Evolutionary conservation across 2,113 vertebrate genomes (phyloP).

Genomic region (Bubo bubo): DNA sequence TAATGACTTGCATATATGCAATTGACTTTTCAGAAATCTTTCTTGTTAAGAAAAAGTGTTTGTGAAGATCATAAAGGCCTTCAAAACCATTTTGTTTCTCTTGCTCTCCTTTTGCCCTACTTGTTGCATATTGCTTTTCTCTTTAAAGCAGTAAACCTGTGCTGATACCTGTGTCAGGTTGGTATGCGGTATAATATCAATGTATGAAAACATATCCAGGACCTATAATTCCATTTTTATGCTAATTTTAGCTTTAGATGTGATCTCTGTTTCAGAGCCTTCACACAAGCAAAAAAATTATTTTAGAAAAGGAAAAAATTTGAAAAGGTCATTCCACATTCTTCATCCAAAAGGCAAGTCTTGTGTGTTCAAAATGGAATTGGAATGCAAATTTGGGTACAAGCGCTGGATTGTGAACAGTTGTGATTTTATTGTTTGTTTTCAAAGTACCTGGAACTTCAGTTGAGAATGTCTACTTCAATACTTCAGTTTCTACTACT

Average conservation of each 20-base stretch:
- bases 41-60: neutral
- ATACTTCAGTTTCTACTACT: neutral
- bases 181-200: neutral
- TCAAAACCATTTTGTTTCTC: slow-evolving; percentile 1
- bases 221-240: neutral
- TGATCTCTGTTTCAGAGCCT: neutral
- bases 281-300: neutral
- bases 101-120: neutral
- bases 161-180: neutral
- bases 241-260: neutral
- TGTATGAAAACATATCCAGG: neutral
- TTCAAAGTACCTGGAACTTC: neutral
- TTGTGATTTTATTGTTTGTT: neutral
- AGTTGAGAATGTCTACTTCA: neutral
- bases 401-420: neutral
- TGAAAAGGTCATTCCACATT: neutral
- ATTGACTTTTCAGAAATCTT: neutral
- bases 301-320: neutral
- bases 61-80: neutral
- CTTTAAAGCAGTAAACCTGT: slow-evolving; percentile 30
- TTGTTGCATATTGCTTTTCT: neutral
- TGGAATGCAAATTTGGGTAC: neutral
- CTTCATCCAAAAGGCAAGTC: neutral
- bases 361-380: neutral
- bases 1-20: neutral